Evolutionary conservation across 2,113 vertebrate genomes (phyloP), one percentile per base, ranked within the genome.

Genomic region (Ammodytes marinus): DNA sequence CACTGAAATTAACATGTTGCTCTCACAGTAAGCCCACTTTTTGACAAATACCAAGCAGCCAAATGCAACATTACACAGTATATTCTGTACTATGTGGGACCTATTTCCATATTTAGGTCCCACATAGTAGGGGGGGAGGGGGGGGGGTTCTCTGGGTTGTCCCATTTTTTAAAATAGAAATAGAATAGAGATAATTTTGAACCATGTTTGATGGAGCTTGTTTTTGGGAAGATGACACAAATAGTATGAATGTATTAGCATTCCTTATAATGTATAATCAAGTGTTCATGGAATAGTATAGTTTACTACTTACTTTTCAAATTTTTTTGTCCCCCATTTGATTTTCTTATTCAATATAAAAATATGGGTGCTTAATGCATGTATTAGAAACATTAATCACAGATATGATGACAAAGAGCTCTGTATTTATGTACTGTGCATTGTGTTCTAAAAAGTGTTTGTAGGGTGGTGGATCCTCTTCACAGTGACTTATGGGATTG

Each of bases 1-100:
- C 57, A 80, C 57, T 37, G 57, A 53, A 77, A 87, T 85, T 76
- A 86, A 86, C 85, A 89, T 77, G 86, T 80, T 81, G 84, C 85
- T 57, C 83, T 89, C 81, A 76, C 79, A 87, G 85, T 86, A 69
- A 68, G 72, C 66, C 55, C 40, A 63, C 71, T 64, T 83, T 85
- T 79, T 78, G 43, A 80, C 15, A 35, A 85, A 88, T 63, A 70
- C 59, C 80, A 69, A 84, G 79, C 43, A 82, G 37, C 80, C 52
- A 57, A 61, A 19, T 74, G 74, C 82, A 55, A 17, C 58, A 79
- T 68, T 27, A 27, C 27, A 27, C 27, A 64, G 77, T 65, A 12
- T 66, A 66, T 86, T 81, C 79, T 73, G 8, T 19, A 27, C 64
- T 45, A 27, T 77, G 49, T 70, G 54, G 61, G 70, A 71, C 11